A percentile compares a stretch with the other conserved stretches of the same genome.
Conservation (phyloP, 2,888 invertebrate genomes). For the Folsomia manolachei region DNA sequence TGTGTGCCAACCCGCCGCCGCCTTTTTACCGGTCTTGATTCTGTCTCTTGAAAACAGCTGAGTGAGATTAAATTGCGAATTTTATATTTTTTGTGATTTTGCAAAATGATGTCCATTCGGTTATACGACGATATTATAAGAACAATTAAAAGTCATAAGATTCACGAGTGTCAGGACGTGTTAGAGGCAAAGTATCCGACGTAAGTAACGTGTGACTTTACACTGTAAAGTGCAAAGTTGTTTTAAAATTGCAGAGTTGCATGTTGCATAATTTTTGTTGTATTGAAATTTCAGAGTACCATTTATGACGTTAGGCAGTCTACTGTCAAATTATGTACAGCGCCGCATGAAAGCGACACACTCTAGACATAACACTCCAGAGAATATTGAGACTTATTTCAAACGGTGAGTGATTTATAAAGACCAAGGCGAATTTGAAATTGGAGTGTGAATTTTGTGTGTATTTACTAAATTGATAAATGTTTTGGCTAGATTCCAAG, state of each 20-base stretch:
- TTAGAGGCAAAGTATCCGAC: slow-evolving; percentile 46
- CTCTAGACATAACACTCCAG: slow-evolving; percentile 61
- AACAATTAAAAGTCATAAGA: slow-evolving; percentile 36
- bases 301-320: slow-evolving; percentile 66
- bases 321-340: slow-evolving; percentile 66
- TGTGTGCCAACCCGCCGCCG: too few species aligned
- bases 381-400: slow-evolving; percentile 58
- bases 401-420: slow-evolving; percentile 55
- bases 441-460: neutral
- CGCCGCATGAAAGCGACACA: slow-evolving; percentile 65
- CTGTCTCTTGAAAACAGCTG: neutral
- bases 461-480: too few species aligned
- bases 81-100: neutral
- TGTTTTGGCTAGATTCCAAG: slow-evolving; percentile 34
- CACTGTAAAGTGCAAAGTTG: neutral
- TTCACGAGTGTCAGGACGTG: slow-evolving; percentile 38
- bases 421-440: neutral
- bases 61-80: neutral
- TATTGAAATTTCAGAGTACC: slow-evolving; percentile 58
- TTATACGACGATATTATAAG: slow-evolving; percentile 44
- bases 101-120: slow-evolving; percentile 45
- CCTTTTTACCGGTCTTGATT: too few species aligned
- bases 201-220: slow-evolving; percentile 29
- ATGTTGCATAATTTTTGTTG: slow-evolving; percentile 26
- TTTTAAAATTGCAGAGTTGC: slow-evolving; percentile 40